Evolutionary conservation across 2,888 invertebrate genomes (phyloP).

Genomic region (Thereva nobilitata): DNA sequence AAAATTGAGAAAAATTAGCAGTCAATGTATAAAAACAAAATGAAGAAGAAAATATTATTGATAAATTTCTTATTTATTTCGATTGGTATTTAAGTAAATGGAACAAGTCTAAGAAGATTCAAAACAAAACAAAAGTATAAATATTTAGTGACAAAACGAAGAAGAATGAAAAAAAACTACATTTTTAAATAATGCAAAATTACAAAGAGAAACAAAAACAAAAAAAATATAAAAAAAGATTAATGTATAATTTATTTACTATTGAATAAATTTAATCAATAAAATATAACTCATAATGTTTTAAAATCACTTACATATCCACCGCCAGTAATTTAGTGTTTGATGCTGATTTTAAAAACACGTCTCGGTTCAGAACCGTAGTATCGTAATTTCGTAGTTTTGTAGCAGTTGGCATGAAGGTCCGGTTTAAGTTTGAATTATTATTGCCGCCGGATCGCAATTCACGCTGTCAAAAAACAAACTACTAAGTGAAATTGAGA

Average conservation of each 20-base stretch:
- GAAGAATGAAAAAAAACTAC: slow-evolving; percentile 12
- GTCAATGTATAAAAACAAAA: slow-evolving; percentile 26
- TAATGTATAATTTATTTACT: slow-evolving; percentile 41
- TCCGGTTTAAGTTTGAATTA: too few relatives aligned
- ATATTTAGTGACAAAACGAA: slow-evolving; percentile 26
- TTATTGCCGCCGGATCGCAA: too few relatives aligned
- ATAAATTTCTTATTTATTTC: slow-evolving; percentile 22
- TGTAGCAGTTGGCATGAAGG: too few relatives aligned
- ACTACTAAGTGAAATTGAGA: too few relatives aligned
- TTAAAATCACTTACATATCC: not conserved
- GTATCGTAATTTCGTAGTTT: too few relatives aligned
- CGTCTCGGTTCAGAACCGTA: too few relatives aligned
- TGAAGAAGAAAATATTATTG: slow-evolving; percentile 7
- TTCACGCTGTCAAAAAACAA: too few relatives aligned
- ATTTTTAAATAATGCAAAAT: slow-evolving; percentile 35
- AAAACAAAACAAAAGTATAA: slow-evolving; percentile 22
- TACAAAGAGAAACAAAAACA: slow-evolving; percentile 28
- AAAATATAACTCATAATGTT: not conserved
- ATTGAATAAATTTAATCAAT: slow-evolving; percentile 41
- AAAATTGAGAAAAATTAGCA: slow-evolving; percentile 14
- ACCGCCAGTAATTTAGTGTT: too few relatives aligned
- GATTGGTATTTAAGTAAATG: slow-evolving; percentile 17
- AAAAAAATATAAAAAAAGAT: slow-evolving; percentile 32
- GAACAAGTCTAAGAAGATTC: not conserved
- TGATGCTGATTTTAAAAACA: too few relatives aligned